A percentile compares a stretch with the other conserved stretches of the same genome.
phyloP scores from a whole-genome alignment of 2,888 invertebrate species.

The Drosophila barbarae region DNA sequence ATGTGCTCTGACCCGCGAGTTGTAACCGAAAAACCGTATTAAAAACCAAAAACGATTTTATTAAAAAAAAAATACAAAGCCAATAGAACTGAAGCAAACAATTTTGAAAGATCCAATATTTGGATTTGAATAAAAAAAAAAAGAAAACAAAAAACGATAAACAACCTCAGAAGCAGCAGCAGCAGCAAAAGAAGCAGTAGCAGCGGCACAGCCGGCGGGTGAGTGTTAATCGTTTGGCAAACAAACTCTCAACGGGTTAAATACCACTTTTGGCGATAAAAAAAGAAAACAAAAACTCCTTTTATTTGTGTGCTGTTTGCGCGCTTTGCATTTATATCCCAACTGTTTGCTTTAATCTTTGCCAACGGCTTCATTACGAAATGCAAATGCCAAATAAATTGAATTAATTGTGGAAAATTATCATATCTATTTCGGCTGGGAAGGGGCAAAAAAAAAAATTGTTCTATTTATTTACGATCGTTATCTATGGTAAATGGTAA shows the following conservation, averaged over 20 bases:
- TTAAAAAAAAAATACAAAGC: neutral
- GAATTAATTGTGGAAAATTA: constrained; percentile 22
- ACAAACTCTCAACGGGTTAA: constrained; percentile 21
- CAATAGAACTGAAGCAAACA: constrained; percentile 6
- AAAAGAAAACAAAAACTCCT: constrained; percentile 3
- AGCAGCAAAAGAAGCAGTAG: constrained; percentile 5
- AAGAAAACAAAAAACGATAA: neutral
- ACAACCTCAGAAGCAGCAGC: neutral
- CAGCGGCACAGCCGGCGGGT: constrained; percentile 25
- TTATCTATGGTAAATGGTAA: neutral
- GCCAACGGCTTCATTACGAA: constrained; percentile 14
- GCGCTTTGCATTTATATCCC: constrained; percentile 12
- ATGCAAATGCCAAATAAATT: constrained; percentile 8
- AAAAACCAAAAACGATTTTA: too few species aligned
- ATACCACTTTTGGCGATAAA: constrained; percentile 17
- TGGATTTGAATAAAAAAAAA: neutral
- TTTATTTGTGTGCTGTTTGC: constrained; percentile 14
- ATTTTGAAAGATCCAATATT: constrained; percentile 12
- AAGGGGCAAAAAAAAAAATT: neutral
- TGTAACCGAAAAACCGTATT: neutral
- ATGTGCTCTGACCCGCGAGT: constrained; percentile 1
- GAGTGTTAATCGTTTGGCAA: constrained; percentile 29
- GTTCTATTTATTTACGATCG: neutral
- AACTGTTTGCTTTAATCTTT: constrained; percentile 17
- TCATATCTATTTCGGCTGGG: constrained; percentile 5